Conservation (phyloP, 2,888 invertebrate species). For the Globia sparganii region DNA sequence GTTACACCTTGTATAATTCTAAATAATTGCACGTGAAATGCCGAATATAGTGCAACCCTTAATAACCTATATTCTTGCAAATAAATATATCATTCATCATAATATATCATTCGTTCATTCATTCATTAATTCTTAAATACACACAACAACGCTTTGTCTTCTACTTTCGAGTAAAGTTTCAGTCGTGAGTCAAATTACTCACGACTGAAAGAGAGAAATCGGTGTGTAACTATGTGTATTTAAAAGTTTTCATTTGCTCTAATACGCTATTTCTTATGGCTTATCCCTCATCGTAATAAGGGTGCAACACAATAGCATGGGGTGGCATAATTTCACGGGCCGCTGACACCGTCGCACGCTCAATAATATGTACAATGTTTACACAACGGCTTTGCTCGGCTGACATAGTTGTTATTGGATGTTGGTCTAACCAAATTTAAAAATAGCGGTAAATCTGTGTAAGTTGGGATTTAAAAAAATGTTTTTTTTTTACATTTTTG, state of each 20-base stretch:
- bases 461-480: background rate
- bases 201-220: too few relatives aligned
- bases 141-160: too few relatives aligned
- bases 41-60: too few relatives aligned
- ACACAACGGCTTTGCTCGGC: constrained; percentile 76
- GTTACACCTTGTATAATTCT: too few relatives aligned
- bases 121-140: too few relatives aligned
- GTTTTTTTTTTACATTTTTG: background rate
- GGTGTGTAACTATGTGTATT: too few relatives aligned
- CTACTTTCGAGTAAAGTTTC: too few relatives aligned
- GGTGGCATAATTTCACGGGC: constrained; percentile 87
- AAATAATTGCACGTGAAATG: too few relatives aligned
- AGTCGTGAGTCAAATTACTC: too few relatives aligned
- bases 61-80: too few relatives aligned
- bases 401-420: constrained; percentile 46
- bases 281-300: constrained; percentile 67
- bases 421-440: constrained; percentile 29
- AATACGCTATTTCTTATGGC: constrained; percentile 58
- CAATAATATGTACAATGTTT: constrained; percentile 84
- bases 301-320: constrained; percentile 82
- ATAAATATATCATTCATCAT: too few relatives aligned
- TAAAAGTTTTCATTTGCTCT: background rate
- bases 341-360: constrained; percentile 78
- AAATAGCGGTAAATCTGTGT: background rate
- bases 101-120: too few relatives aligned